Percentiles rank a stretch among this genome's conserved stretches.
phyloP scores from a whole-genome alignment of 2,888 invertebrate genomes.

The Parasteatoda lunata region DNA sequence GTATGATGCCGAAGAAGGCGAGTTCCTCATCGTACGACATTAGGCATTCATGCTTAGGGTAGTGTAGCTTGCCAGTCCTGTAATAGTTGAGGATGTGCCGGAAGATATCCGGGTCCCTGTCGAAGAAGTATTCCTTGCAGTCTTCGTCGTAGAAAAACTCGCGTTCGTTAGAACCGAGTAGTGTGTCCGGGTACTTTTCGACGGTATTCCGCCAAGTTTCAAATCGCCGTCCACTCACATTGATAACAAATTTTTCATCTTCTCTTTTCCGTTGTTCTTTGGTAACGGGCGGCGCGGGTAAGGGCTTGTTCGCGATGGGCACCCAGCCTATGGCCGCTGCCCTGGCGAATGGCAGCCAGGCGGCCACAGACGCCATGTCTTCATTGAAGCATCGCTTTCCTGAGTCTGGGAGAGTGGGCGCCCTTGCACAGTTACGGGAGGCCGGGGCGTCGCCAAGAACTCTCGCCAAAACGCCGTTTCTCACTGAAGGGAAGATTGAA shows the following conservation, averaged over 20 bases:
- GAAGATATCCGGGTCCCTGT: constrained; percentile 99
- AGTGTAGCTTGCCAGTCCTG: constrained; percentile 98
- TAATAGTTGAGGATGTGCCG: constrained; percentile 99
- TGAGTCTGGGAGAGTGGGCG: constrained; percentile 11
- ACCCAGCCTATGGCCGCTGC: constrained; percentile 99
- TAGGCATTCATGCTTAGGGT: constrained; percentile 99
- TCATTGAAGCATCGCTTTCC: constrained; percentile 45
- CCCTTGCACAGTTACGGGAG: not conserved
- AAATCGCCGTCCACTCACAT: constrained; percentile 93
- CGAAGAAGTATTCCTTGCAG: constrained; percentile 98
- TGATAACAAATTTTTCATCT: constrained; percentile 93
- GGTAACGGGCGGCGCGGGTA: constrained; percentile 95
- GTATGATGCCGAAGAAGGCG: constrained; percentile 98
- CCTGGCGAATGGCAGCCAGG: constrained; percentile 99
- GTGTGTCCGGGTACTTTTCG: constrained; percentile 98
- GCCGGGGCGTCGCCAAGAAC: not conserved
- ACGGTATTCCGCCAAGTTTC: constrained; percentile 99
- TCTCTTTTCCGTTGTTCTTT: constrained; percentile 92
- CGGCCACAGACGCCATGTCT: constrained; percentile 99
- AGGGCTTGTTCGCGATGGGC: constrained; percentile 97
- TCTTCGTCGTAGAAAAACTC: constrained; percentile 99
- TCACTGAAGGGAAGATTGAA: not conserved
- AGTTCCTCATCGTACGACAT: constrained; percentile 99
- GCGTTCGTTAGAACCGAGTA: constrained; percentile 95
- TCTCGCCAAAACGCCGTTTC: not conserved